A percentile compares a stretch with the other conserved stretches of the same genome.
These are phyloP conservation scores for Lemur catta DNA, from an alignment of 2,797 vertebrate species.

Conservation along the genomic window DNA sequence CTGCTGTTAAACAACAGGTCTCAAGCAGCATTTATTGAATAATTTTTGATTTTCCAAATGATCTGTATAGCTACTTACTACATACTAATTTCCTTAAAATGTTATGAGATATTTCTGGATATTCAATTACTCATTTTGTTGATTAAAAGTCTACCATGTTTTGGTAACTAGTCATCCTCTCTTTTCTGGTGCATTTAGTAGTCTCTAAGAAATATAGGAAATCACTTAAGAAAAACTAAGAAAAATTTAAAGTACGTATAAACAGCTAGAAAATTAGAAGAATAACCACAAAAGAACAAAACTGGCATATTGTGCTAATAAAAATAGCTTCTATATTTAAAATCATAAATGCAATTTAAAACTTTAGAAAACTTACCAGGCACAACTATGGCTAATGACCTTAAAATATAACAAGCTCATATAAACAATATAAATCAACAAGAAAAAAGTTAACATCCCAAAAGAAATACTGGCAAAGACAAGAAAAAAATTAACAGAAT, in stretches of 20 bases:
- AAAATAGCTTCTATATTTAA: background rate
- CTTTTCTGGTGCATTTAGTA: background rate
- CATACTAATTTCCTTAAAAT: slow-evolving; percentile 13
- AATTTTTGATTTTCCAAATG: slow-evolving; percentile 15
- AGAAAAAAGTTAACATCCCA: background rate
- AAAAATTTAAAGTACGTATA: background rate
- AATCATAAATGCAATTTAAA: slow-evolving; percentile 4
- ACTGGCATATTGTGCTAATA: background rate
- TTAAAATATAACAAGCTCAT: background rate
- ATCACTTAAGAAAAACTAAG: slow-evolving; percentile 8
- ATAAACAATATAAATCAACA: background rate
- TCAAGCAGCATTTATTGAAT: background rate
- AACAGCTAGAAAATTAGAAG: background rate
- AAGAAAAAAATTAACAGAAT: background rate
- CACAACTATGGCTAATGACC: background rate
- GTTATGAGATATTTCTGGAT: background rate
- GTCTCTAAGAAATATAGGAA: slow-evolving; percentile 22
- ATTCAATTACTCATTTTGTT: background rate
- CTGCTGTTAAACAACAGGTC: background rate
- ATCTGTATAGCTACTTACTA: background rate
- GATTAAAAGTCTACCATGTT: background rate
- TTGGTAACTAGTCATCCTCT: background rate
- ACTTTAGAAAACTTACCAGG: background rate
- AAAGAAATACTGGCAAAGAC: background rate
- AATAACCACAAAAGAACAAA: background rate